Evolutionary conservation across 2,113 vertebrate species (phyloP).

Genomic region (Rhagologus leucostigma): DNA sequence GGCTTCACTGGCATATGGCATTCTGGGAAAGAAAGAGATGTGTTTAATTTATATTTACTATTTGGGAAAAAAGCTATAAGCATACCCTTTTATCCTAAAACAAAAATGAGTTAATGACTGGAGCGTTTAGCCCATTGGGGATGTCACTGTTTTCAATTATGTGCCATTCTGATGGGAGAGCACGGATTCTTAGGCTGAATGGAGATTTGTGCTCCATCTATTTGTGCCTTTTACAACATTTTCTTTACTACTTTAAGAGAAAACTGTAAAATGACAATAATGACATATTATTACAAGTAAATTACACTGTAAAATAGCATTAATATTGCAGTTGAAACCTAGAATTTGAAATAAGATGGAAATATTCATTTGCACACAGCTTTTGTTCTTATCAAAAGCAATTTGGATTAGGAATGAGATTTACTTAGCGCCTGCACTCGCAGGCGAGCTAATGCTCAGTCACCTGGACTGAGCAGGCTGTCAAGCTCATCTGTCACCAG

Average conservation of each 20-base stretch:
- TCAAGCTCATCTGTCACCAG: background rate
- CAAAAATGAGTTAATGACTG: constrained; percentile 71
- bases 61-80: constrained; percentile 56
- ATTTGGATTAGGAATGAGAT: constrained; percentile 61
- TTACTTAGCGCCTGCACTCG: background rate
- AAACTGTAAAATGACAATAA: constrained; percentile 81
- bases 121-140: constrained; percentile 64
- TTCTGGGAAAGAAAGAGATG: constrained; percentile 56
- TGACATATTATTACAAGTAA: constrained; percentile 82
- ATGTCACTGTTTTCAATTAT: constrained; percentile 75
- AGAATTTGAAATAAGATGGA: constrained; percentile 81
- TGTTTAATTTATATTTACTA: constrained; percentile 59
- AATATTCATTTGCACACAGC: constrained; percentile 76
- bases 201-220: constrained; percentile 67
- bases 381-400: constrained; percentile 76
- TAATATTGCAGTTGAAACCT: constrained; percentile 80
- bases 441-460: background rate
- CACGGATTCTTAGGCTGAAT: constrained; percentile 69
- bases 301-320: constrained; percentile 78
- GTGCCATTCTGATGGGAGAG: constrained; percentile 68
- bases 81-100: constrained; percentile 61
- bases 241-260: constrained; percentile 79
- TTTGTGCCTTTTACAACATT: constrained; percentile 76
- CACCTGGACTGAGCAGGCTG: constrained; percentile 25
- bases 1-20: constrained; percentile 61